Evolutionary conservation across 2,888 invertebrate genomes (phyloP).

Genomic region (Argyresthia goedartella): DNA sequence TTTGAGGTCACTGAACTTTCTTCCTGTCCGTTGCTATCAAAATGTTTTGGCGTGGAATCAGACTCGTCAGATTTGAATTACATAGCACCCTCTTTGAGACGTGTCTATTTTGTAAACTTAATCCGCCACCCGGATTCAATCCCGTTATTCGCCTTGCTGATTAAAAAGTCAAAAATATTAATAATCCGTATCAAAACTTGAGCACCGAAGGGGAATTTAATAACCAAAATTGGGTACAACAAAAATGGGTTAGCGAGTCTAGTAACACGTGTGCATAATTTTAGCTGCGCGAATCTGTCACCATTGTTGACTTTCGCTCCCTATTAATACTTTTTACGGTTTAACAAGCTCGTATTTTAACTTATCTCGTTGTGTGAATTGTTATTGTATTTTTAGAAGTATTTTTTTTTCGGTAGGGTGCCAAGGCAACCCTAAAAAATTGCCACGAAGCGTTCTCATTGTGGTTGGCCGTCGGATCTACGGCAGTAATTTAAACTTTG

Average conservation of each 20-base stretch:
- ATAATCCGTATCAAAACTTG: constrained; percentile 6
- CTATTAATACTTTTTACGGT: constrained; percentile 69
- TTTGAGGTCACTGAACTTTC: constrained; percentile 18
- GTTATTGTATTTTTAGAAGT: constrained; percentile 42
- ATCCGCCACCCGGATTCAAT: no score
- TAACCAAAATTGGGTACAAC: constrained; percentile 17
- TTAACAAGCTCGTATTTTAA: constrained; percentile 68
- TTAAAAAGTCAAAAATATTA: constrained; percentile 8
- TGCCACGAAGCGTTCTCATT: constrained; percentile 13
- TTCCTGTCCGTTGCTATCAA: not conserved
- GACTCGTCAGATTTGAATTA: no score
- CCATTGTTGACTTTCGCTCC: constrained; percentile 63
- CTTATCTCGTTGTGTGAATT: constrained; percentile 64
- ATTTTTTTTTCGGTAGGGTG: constrained; percentile 36
- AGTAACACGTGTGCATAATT: constrained; percentile 45
- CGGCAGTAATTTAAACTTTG: constrained; percentile 8
- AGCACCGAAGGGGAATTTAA: not conserved
- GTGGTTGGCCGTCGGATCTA: constrained; percentile 16
- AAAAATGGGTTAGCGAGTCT: constrained; percentile 22
- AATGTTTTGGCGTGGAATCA: no score
- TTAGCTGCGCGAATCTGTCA: constrained; percentile 32
- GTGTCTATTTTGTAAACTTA: no score
- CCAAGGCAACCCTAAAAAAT: constrained; percentile 30
- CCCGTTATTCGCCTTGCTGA: not conserved
- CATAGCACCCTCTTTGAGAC: no score